These are phyloP conservation scores for Trileptium ribeirensis DNA, from an alignment of 2,888 invertebrate genomes.

Conservation along the genomic window DNA sequence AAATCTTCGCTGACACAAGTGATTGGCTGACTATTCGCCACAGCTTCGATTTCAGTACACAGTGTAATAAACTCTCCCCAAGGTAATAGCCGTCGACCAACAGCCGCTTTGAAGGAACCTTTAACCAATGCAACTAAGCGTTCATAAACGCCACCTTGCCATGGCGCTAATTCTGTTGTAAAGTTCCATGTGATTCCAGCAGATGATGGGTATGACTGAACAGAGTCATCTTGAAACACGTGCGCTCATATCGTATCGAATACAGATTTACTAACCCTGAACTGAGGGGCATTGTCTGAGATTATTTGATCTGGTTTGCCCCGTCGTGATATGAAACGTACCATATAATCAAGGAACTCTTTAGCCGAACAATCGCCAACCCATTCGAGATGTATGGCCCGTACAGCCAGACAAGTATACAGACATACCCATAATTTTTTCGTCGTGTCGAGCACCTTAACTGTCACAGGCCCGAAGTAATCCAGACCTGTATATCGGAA, in stretches of 20 bases:
- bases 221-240: neutral
- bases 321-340: constrained; percentile 47
- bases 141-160: constrained; percentile 56
- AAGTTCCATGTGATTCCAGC: constrained; percentile 44
- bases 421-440: too few species aligned
- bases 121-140: constrained; percentile 52
- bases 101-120: neutral
- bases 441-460: constrained; percentile 28
- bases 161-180: constrained; percentile 52
- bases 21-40: neutral
- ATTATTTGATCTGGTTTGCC: constrained; percentile 47
- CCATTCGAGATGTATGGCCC: constrained; percentile 21
- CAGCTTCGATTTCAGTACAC: neutral
- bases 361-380: constrained; percentile 41
- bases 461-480: constrained; percentile 10
- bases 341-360: constrained; percentile 44
- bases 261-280: constrained; percentile 49
- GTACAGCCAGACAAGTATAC: constrained; percentile 22
- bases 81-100: neutral
- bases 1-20: neutral
- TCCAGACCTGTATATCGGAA: neutral
- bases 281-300: constrained; percentile 53
- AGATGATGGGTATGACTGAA: constrained; percentile 11
- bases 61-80: neutral
- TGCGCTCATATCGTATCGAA: constrained; percentile 25